Conservation (phyloP, 2,888 invertebrate species). For the Lingula anatina region DNA sequence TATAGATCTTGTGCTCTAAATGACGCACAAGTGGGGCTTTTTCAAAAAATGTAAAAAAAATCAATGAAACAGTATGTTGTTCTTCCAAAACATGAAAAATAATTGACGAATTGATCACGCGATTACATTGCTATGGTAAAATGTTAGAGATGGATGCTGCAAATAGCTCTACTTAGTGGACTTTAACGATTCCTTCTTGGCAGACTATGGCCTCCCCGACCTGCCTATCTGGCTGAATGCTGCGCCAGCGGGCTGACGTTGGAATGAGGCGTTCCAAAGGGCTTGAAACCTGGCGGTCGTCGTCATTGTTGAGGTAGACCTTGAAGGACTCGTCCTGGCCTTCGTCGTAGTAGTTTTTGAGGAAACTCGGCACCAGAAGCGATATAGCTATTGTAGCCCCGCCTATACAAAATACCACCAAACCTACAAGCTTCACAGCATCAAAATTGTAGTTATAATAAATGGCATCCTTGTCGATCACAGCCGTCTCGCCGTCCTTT, state of each 20-base stretch:
- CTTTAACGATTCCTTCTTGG: slow-evolving; percentile 18
- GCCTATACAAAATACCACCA: slow-evolving; percentile 55
- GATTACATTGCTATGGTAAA: too few relatives aligned
- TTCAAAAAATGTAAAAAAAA: too few relatives aligned
- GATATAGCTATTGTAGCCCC: slow-evolving; percentile 54
- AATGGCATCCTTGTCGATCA: slow-evolving; percentile 51
- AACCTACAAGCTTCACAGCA: slow-evolving; percentile 54
- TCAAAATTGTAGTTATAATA: slow-evolving; percentile 54
- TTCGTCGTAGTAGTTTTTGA: slow-evolving; percentile 51
- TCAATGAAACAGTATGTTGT: too few relatives aligned
- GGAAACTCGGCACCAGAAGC: slow-evolving; percentile 54
- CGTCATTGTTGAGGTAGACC: slow-evolving; percentile 27
- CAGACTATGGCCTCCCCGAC: slow-evolving; percentile 29
- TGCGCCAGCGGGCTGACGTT: slow-evolving; percentile 41
- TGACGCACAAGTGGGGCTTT: too few relatives aligned
- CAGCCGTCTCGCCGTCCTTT: slow-evolving; percentile 37
- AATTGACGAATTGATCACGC: too few relatives aligned
- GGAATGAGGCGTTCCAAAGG: slow-evolving; percentile 47
- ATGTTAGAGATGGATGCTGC: too few relatives aligned
- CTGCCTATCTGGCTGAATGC: slow-evolving; percentile 46
- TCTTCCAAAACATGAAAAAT: too few relatives aligned
- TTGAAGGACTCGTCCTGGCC: slow-evolving; percentile 26
- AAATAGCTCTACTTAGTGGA: slow-evolving; percentile 1
- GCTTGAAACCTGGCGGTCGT: slow-evolving; percentile 23
- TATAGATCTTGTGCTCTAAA: too few relatives aligned